These are phyloP conservation scores for Amphilophus citrinellus DNA, from an alignment of 2,113 vertebrate genomes.

Conservation along the genomic window DNA sequence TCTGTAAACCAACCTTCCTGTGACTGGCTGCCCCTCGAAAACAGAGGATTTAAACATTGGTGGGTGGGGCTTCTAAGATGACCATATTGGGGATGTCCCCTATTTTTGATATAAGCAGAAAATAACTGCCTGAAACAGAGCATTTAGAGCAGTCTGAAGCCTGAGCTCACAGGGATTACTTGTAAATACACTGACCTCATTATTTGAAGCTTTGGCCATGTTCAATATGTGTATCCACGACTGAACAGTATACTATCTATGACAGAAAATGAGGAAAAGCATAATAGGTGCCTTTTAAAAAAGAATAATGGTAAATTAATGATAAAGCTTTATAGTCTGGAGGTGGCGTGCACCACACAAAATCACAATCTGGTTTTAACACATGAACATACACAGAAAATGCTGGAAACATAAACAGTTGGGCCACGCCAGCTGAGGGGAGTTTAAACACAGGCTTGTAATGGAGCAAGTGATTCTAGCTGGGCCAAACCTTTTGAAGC, in stretches of 20 bases:
- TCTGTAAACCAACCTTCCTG: rapidly evolving
- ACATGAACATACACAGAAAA: slow-evolving; percentile 51
- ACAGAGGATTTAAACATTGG: neutral
- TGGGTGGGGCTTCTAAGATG: slow-evolving; percentile 11
- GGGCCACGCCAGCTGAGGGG: slow-evolving; percentile 68
- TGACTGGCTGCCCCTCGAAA: neutral
- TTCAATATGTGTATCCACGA: neutral
- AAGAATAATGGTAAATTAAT: slow-evolving; percentile 51
- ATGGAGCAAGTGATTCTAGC: slow-evolving; percentile 82
- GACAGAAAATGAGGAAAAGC: neutral
- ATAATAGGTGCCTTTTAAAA: neutral
- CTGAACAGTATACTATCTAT: neutral
- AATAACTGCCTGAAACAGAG: neutral
- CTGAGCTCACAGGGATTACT: neutral
- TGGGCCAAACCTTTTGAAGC: slow-evolving; percentile 78
- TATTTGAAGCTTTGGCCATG: neutral
- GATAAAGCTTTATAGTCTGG: slow-evolving; percentile 12
- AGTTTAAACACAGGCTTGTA: slow-evolving; percentile 78
- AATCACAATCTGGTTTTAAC: slow-evolving; percentile 59
- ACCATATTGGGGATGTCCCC: neutral
- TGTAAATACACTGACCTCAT: slow-evolving; percentile 1
- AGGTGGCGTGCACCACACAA: slow-evolving; percentile 42
- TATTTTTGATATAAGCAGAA: neutral
- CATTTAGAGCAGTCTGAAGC: neutral
- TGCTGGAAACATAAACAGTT: slow-evolving; percentile 79